These are phyloP conservation scores for Ochropleura plecta DNA, from an alignment of 2,888 invertebrate species.

Conservation along the genomic window DNA sequence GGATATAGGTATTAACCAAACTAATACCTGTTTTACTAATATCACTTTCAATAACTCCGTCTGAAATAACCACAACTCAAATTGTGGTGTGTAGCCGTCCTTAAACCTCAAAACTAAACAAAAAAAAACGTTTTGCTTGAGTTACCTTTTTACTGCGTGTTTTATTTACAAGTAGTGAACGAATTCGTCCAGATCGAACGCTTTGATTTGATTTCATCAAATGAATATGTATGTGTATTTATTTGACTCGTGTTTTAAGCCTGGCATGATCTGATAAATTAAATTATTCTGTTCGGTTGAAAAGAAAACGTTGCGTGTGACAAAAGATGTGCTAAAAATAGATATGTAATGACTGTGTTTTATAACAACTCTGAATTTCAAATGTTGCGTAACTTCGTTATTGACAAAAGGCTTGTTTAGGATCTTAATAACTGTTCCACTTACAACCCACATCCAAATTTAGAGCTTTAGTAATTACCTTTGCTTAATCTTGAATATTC, in stretches of 20 bases:
- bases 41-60: background rate
- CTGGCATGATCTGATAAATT: conserved; percentile 43
- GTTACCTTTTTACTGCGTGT: conserved; percentile 19
- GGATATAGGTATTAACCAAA: background rate
- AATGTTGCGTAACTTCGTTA: background rate
- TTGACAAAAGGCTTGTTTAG: background rate
- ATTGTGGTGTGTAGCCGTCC: background rate
- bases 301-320: conserved; percentile 23
- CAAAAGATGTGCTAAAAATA: conserved; percentile 11
- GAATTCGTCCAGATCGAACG: conserved; percentile 44
- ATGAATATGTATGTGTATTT: conserved; percentile 41
- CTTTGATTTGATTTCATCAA: conserved; percentile 44
- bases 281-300: conserved; percentile 32
- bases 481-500: background rate
- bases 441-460: background rate
- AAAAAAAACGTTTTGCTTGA: conserved; percentile 11
- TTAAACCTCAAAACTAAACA: conserved; percentile 15
- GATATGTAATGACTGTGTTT: background rate
- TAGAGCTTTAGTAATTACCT: background rate
- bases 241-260: conserved; percentile 42
- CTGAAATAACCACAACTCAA: conserved; percentile 19
- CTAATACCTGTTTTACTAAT: background rate
- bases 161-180: conserved; percentile 44
- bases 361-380: background rate
- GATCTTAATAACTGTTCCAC: background rate